Evolutionary conservation across 2,888 invertebrate species (phyloP).

Genomic region (Orchesella flavescens): DNA sequence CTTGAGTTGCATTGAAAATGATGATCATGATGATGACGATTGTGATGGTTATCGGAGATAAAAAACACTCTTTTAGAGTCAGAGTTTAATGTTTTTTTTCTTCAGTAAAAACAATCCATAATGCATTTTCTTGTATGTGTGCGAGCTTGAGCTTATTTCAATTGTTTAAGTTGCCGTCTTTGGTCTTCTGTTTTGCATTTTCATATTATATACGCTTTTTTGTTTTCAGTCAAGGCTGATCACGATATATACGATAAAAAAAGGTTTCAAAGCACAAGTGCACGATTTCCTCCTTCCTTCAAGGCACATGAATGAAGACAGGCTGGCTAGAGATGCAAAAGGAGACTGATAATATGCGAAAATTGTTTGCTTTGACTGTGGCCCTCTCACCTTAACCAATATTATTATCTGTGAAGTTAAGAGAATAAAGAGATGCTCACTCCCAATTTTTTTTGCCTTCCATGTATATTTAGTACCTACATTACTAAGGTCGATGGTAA

Average conservation of each 20-base stretch:
- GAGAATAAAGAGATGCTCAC: conserved; percentile 1
- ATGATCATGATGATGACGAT: conserved; percentile 6
- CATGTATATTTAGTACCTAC: no score
- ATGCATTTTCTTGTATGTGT: neutral
- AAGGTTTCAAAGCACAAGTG: conserved; percentile 24
- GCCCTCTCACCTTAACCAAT: conserved; percentile 13
- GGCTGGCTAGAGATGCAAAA: neutral
- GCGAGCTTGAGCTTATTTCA: conserved; percentile 31
- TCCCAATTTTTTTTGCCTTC: neutral
- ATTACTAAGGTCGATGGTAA: no score
- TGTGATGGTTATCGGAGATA: conserved; percentile 41
- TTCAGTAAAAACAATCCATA: conserved; percentile 7
- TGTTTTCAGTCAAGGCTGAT: conserved; percentile 54
- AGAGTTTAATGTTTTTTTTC: conserved; percentile 41
- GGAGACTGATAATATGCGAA: neutral
- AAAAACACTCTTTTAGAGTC: conserved; percentile 22
- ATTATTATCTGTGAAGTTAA: neutral
- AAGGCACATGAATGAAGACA: conserved; percentile 13
- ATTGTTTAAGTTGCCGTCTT: conserved; percentile 18
- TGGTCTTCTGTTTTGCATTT: conserved; percentile 12
- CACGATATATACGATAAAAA: conserved; percentile 38
- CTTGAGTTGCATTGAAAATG: conserved; percentile 4
- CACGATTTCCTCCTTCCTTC: conserved; percentile 55
- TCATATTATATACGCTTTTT: neutral
- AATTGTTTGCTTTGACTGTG: conserved; percentile 40